Base-by-base conservation (phyloP, 1,140 invertebrate species). In the Solenopsis invicta region DNA sequence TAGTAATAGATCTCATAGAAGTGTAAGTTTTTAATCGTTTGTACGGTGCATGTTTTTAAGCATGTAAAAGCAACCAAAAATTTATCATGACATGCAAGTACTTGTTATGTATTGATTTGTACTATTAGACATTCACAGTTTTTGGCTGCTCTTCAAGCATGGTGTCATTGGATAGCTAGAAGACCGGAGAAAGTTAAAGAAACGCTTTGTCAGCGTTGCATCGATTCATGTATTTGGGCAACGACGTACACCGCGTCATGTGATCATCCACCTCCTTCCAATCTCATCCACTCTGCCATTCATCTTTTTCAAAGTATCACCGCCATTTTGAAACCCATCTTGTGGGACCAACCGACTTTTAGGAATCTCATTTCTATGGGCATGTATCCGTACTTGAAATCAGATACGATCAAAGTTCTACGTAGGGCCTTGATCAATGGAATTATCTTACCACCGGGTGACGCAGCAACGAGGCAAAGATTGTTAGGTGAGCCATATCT, bases 81-180 rank as follows among this genome's bases (percentile, higher is more conserved):
- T 78, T 16, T 18, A 54, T 21, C 4, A 18, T 12, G 3, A n/a
- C 6, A 37, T 62, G 18, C 45, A 66, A 8, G 18, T 67, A 61
- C n/a, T 69, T 21, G 37, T 37, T 74, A 84, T 48, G 6, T 62
- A 61, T 74, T 61, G 59, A 61, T 71, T 87, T 61, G 61, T 0
- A 12, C 34, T 77, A 45, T 12, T 90, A 97, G 97, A n/a, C 96
- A 97, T 94, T 97, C 96, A 56, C 97, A 97, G 93, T 95, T 97
- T 24, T 93, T 97, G 52, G 97, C 97, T 13, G 96, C 97, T 5
- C 93, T 97, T 34, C 96, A 97, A 93, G 96, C 97, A 0, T 97
- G 96, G 96, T 96, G 96, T 86, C 96, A 97, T 89, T 97, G 97
- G 97, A 94, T 96, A 74, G 91, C 89, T 34, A 94, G 95, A 81